Conservation (phyloP, 2,113 vertebrate genomes). For the Pithys albifrons region DNA sequence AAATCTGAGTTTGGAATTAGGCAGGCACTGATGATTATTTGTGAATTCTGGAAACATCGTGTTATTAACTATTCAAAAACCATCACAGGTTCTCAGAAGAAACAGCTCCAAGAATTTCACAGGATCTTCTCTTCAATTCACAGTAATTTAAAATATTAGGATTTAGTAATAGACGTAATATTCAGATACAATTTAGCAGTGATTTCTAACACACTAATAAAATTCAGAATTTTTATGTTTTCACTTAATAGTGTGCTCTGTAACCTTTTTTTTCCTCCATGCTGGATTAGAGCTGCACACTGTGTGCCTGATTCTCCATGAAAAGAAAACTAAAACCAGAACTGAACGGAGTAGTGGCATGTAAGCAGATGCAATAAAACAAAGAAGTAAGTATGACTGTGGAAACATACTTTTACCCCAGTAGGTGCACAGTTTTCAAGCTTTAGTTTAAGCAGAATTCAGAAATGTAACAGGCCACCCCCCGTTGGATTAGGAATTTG, state of each 20-base stretch:
- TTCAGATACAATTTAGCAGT: constrained; percentile 7
- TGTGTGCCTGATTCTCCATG: constrained; percentile 43
- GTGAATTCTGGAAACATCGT: background rate
- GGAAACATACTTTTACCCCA: constrained; percentile 56
- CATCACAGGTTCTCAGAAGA: background rate
- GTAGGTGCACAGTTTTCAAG: constrained; percentile 57
- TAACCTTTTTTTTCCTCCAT: background rate
- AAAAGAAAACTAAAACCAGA: constrained; percentile 27
- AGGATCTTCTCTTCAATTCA: background rate
- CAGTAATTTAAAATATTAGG: background rate
- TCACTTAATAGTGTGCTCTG: background rate
- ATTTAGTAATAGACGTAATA: background rate
- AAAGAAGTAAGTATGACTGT: constrained; percentile 35
- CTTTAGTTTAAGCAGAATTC: constrained; percentile 37
- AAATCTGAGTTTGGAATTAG: background rate
- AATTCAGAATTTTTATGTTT: background rate
- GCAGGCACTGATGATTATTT: background rate
- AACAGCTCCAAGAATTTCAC: background rate
- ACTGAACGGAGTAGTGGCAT: constrained; percentile 12
- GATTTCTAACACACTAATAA: background rate
- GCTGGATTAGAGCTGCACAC: constrained; percentile 29
- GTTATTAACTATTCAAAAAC: background rate
- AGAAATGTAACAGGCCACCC: constrained; percentile 32
- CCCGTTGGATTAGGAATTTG: background rate
- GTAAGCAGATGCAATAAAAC: constrained; percentile 56